Percentiles rank a stretch among this genome's conserved stretches.
These are phyloP conservation scores for Sylvilagus floridanus DNA, from an alignment of 2,797 vertebrate species.

Conservation along the genomic window DNA sequence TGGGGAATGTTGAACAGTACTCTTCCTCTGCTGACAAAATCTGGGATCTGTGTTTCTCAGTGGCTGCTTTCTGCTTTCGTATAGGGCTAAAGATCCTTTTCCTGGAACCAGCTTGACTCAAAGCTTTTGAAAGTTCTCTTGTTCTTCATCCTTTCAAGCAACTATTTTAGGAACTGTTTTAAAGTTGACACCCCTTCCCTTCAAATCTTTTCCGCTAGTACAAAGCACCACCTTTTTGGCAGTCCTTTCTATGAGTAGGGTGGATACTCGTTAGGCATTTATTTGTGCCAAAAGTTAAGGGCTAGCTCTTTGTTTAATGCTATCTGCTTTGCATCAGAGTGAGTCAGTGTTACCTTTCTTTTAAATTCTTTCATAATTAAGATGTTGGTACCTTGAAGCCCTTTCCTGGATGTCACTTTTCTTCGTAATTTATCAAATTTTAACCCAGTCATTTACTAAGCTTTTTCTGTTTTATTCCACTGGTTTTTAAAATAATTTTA, in stretches of 20 bases:
- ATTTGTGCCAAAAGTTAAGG: slow-evolving; percentile 62
- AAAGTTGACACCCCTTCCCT: slow-evolving; percentile 64
- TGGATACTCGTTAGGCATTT: slow-evolving; percentile 58
- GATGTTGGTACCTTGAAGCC: slow-evolving; percentile 33
- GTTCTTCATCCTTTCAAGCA: slow-evolving; percentile 69
- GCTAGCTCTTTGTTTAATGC: slow-evolving; percentile 67
- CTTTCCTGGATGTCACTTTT: slow-evolving; percentile 64
- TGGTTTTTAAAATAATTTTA: too few relatives aligned
- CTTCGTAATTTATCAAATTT: slow-evolving; percentile 43
- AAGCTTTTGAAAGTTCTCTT: slow-evolving; percentile 70
- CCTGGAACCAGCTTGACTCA: slow-evolving; percentile 63
- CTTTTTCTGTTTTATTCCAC: slow-evolving; percentile 39
- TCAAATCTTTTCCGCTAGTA: slow-evolving; percentile 55
- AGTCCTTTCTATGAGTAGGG: slow-evolving; percentile 58
- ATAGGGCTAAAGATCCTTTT: slow-evolving; percentile 65
- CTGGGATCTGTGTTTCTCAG: slow-evolving; percentile 68
- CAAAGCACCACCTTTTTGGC: slow-evolving; percentile 68
- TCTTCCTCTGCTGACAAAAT: slow-evolving; percentile 67
- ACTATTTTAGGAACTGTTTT: slow-evolving; percentile 75
- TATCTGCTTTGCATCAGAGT: slow-evolving; percentile 59
- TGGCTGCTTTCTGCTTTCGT: slow-evolving; percentile 70
- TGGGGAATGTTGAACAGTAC: slow-evolving; percentile 71
- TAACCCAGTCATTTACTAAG: slow-evolving; percentile 18
- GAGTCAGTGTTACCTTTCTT: slow-evolving; percentile 56
- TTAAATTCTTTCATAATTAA: slow-evolving; percentile 69